phyloP scores from a whole-genome alignment of 1,140 invertebrate genomes.

The Drosophila pseudoananassae region DNA sequence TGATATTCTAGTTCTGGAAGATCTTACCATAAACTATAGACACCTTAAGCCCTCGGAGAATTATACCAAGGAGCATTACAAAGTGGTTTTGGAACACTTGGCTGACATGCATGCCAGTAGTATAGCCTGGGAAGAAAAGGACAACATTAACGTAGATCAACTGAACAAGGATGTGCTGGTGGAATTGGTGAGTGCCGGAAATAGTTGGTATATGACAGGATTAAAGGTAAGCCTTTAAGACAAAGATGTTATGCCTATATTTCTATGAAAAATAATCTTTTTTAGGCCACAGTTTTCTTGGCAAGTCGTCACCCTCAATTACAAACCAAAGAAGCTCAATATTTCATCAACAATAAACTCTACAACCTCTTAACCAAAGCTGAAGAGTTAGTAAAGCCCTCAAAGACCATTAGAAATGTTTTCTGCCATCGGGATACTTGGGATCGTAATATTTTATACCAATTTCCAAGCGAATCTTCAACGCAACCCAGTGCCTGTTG shows the following conservation, averaged over 20 bases:
- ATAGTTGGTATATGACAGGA: conserved; percentile 64
- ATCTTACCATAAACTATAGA: conserved; percentile 68
- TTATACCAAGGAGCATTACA: conserved; percentile 62
- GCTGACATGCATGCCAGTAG: conserved; percentile 84
- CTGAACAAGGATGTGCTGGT: conserved; percentile 57
- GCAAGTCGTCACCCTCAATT: conserved; percentile 61
- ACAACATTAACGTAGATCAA: conserved; percentile 74
- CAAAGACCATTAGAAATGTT: conserved; percentile 84
- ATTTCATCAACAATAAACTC: conserved; percentile 72
- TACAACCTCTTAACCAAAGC: conserved; percentile 57
- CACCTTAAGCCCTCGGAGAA: conserved; percentile 58
- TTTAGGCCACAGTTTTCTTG: conserved; percentile 57
- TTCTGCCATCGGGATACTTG: conserved; percentile 87
- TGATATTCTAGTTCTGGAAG: conserved; percentile 84
- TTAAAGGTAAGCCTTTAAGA: conserved; percentile 48
- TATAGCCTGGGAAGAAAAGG: conserved; percentile 71
- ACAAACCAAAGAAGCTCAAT: conserved; percentile 41
- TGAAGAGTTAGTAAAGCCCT: conserved; percentile 57
- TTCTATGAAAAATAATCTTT: background rate
- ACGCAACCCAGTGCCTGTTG: conserved; percentile 84
- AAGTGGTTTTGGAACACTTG: conserved; percentile 75
- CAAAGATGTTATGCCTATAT: rapidly evolving
- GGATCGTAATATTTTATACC: conserved; percentile 87
- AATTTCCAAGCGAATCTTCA: conserved; percentile 74
- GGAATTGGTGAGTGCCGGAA: conserved; percentile 50